Evolutionary conservation across 2,113 vertebrate genomes (phyloP).

Genomic region (Burhinus oedicnemus): DNA sequence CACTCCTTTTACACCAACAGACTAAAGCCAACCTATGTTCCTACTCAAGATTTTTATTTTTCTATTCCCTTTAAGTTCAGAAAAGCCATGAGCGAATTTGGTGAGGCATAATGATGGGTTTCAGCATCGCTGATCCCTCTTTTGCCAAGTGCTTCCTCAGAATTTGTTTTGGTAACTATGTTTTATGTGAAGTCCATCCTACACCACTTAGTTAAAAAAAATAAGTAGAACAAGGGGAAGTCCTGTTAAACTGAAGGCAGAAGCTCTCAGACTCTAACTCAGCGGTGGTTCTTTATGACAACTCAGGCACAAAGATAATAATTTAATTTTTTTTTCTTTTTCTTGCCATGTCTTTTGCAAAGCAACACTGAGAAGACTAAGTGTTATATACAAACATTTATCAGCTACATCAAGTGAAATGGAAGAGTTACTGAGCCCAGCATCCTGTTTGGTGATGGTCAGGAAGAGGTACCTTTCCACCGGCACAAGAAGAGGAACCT

Average conservation of each 20-base stretch:
- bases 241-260: not conserved
- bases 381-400: rapidly evolving
- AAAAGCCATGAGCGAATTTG: not conserved
- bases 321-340: not conserved
- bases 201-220: not conserved
- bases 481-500: not conserved
- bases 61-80: not conserved
- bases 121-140: not conserved
- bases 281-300: not conserved
- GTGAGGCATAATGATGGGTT: not conserved
- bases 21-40: not conserved
- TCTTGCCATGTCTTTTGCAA: not conserved
- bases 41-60: not conserved
- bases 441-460: rapidly evolving
- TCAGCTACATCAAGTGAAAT: not conserved
- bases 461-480: not conserved
- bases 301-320: too few species aligned
- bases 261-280: not conserved
- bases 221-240: not conserved
- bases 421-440: not conserved
- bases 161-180: not conserved
- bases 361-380: not conserved
- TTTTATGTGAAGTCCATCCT: not conserved
- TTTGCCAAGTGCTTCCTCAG: not conserved
- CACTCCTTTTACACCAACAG: too few species aligned